These are phyloP conservation scores for Tuberolachnus salignus DNA, from an alignment of 2,888 invertebrate species.

Conservation along the genomic window DNA sequence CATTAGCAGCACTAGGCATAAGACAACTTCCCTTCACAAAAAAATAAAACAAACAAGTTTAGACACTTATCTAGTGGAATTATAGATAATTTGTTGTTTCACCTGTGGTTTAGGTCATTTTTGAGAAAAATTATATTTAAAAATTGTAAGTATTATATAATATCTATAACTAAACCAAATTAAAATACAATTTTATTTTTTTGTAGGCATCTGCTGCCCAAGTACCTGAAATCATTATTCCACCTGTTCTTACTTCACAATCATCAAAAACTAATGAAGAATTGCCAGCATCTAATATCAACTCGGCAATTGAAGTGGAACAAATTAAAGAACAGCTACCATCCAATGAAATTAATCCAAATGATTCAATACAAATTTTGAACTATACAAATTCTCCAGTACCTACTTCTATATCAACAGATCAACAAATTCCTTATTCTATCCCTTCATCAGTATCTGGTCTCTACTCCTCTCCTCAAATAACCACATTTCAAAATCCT, in stretches of 20 bases:
- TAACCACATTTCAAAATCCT: slow-evolving; percentile 5
- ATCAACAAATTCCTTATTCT: slow-evolving; percentile 31
- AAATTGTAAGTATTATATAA: too few species aligned
- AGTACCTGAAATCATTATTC: slow-evolving; percentile 42
- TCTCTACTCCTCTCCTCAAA: slow-evolving; percentile 7
- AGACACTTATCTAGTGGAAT: too few species aligned
- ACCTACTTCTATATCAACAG: not conserved
- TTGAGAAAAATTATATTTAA: too few species aligned
- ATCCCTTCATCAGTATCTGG: not conserved
- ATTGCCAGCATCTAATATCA: not conserved
- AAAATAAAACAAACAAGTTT: too few species aligned
- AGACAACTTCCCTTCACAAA: too few species aligned
- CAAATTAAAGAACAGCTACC: not conserved
- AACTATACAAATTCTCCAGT: not conserved
- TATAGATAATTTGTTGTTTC: too few species aligned
- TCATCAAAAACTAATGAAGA: slow-evolving; percentile 1
- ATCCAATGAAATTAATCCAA: slow-evolving; percentile 3
- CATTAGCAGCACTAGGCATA: too few species aligned
- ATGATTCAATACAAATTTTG: not conserved
- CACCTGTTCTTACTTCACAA: slow-evolving; percentile 46
- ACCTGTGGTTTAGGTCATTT: too few species aligned
- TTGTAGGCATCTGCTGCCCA: slow-evolving; percentile 45
- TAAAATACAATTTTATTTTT: not conserved
- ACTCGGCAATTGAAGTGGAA: not conserved
- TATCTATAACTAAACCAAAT: too few species aligned